Evolutionary conservation across 2,797 vertebrate genomes (phyloP), one percentile per base, ranked within the genome.

Genomic region (Crocidura indochinensis): DNA sequence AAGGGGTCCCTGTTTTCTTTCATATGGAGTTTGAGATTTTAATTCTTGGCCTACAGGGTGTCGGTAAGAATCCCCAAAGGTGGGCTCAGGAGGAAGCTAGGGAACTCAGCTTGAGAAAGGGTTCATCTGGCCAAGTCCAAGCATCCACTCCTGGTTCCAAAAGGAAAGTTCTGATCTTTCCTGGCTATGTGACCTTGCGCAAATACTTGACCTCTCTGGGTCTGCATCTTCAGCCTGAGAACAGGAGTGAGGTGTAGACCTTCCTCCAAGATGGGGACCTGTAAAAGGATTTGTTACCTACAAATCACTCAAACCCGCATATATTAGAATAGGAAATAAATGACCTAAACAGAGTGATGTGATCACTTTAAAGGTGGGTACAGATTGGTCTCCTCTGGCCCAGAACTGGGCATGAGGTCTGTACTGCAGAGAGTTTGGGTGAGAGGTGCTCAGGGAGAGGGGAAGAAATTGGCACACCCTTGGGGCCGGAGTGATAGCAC

Each of bases 41-140:
- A 51, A 51, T 14, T 62, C 2, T 1, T 0, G 1, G 3, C 31
- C 10, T 0, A 11, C 10, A 22, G 22, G 4, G 10, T 79, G n/a
- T 4, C 15, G 4, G 4, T 67, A 38, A 2, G 38, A 20, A 38
- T 9, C 10, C 27, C 29, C 67, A 38, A 12, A 19, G 69, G 31
- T 44, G 31, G 9, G 19, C 19, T 20, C 19, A 19, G 31, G 38
- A 71, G 68, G 19, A 9, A 31, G 6, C 8, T 20, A 9, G 69
- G 29, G 56, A 60, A 56, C 10, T 38, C 47, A 51, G 15, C 1
- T 20, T 7, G 17, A 86, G 46, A 62, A 2, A 27, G 10, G 11
- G 27, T 9, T 46, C 49, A 4, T n/a, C 1, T 19, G 46, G 14
- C 51, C 22, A 27, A 22, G 17, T 46, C 47, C 44, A 10, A 1